Base-by-base conservation (phyloP, 2,888 invertebrate genomes). In the Drosophila recens region DNA sequence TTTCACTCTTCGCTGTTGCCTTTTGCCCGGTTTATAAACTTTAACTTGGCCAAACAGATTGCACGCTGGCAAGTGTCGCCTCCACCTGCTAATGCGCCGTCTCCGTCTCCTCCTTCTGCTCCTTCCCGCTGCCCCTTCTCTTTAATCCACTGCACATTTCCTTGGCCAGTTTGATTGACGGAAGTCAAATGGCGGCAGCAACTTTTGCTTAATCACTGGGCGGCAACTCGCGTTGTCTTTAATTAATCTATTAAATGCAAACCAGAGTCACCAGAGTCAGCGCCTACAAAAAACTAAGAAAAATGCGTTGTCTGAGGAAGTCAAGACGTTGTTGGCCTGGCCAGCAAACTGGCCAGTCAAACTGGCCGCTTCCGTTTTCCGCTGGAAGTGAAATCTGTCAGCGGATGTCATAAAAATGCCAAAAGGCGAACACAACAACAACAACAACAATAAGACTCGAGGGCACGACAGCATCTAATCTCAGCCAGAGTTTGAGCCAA, bases 221-320 rank as follows among this genome's bases (percentile, higher is more conserved):
- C 90, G 88, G 85, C 87, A 49, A 49, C 46, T 70, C 59, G 77
- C 67, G 68, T 56, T 72, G 88, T 66, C 86, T 86, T 73, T 86
- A 86, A 86, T 86, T 86, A 86, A 90, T 86, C 90, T 90, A 86
- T 86, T 90, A 90, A 90, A 90, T 85, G 81, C 87, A 87, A 81
- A 81, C 87, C 78, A 85, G 75, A 65, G 72, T 65, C 53, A 17
- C 13, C 48, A n/a, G 27, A 17, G n/a, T 33, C 38, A 72, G 82
- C 87, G 72, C 86, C 84, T 85, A 84, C 82, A 78, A 54, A 20
- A 82, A 75, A 70, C 8, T 30, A 8, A 30, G 30, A 30, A 30
- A 85, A 67, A 81, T 84, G 87, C 89, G 88, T 82, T 78, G 65
- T 84, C 78, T 30, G 82, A 87, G 90, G 86, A 89, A 86, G 90